A percentile compares a stretch with the other conserved stretches of the same genome.
Evolutionary conservation across 2,113 vertebrate species (phyloP).

Genomic region (Oenanthe oenanthe): DNA sequence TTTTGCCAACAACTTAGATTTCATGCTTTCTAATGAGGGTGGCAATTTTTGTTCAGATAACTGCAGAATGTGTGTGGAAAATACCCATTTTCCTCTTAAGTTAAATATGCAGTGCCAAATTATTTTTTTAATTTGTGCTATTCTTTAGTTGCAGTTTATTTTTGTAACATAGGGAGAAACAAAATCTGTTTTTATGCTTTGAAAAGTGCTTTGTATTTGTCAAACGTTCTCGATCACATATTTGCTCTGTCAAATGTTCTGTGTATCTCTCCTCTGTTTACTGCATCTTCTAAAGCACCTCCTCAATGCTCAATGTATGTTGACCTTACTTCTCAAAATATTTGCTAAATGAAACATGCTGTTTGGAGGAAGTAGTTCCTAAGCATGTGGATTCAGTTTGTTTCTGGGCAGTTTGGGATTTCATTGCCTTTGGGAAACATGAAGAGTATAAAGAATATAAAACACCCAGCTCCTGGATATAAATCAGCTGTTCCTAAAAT

Average conservation of each 20-base stretch:
- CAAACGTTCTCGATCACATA: not conserved
- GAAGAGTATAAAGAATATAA: not conserved
- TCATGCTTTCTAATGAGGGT: not conserved
- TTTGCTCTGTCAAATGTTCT: not conserved
- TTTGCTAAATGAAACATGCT: not conserved
- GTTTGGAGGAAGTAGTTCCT: not conserved
- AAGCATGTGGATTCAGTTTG: not conserved
- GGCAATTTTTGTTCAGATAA: not conserved
- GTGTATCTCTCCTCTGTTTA: not conserved
- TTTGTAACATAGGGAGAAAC: not conserved
- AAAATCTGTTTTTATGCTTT: not conserved
- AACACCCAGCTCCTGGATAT: not conserved
- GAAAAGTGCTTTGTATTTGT: constrained; percentile 13
- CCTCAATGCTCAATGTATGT: not conserved
- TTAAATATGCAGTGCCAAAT: not conserved
- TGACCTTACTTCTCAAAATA: constrained; percentile 9
- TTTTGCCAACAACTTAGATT: constrained; percentile 13
- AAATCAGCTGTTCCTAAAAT: not conserved
- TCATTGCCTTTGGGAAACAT: not conserved
- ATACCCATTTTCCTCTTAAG: not conserved
- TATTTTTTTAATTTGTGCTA: not conserved
- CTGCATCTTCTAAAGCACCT: not conserved
- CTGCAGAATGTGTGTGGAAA: not conserved
- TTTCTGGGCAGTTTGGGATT: not conserved
- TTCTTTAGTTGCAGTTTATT: not conserved